phyloP scores from a whole-genome alignment of 2,797 vertebrate species.

The Potorous gilbertii region DNA sequence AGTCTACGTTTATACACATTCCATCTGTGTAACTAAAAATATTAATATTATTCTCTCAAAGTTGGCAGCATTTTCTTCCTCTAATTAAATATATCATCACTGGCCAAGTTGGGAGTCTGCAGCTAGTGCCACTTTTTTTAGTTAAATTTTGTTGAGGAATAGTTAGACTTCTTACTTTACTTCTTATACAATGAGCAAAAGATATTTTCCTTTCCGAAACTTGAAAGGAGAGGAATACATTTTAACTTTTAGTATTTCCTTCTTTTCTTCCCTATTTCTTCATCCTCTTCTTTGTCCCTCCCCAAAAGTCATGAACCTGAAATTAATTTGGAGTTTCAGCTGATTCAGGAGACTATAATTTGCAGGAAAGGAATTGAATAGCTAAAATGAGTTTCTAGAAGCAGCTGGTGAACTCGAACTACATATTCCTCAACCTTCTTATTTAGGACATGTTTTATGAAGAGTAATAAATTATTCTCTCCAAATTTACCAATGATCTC shows the following conservation, averaged over 20 bases:
- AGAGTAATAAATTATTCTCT: neutral
- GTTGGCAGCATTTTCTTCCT: constrained; percentile 39
- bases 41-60: constrained; percentile 52
- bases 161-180: constrained; percentile 9
- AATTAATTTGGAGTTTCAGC: neutral
- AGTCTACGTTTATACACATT: constrained; percentile 3
- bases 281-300: neutral
- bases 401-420: neutral
- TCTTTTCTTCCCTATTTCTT: neutral
- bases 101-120: constrained; percentile 40
- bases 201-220: neutral
- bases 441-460: neutral
- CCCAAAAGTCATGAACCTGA: neutral
- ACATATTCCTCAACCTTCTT: neutral
- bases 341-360: constrained; percentile 14
- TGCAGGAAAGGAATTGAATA: neutral
- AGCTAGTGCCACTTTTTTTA: constrained; percentile 10
- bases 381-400: neutral
- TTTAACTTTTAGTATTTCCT: constrained; percentile 11
- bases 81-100: constrained; percentile 44
- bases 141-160: constrained; percentile 20
- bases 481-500: neutral
- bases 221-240: constrained; percentile 41
- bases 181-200: constrained; percentile 42
- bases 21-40: constrained; percentile 36